Evolutionary conservation across 2,113 vertebrate species (phyloP), one percentile per base, ranked within the genome.

Genomic region (Hippocampus guttulatus): DNA sequence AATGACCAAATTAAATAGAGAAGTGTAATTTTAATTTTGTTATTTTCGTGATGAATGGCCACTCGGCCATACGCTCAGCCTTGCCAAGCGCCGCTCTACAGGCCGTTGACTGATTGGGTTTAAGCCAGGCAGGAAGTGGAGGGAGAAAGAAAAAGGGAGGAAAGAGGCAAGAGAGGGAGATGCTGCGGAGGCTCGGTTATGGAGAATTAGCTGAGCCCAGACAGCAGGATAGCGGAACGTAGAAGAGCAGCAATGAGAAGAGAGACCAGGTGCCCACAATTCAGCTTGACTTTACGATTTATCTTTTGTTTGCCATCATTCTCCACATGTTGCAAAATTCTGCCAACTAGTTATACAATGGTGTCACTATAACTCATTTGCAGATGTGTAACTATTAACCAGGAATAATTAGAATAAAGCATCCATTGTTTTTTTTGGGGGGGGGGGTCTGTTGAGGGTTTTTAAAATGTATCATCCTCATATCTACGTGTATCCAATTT

Each of bases 21-120:
- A 92, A 89, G 87, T 90, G 88, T 90, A 88, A 89, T 92, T 92
- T 90, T 88, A 87, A 88, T 92, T 90, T 89, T 87, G 90, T 90
- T 92, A 92, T 92, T 91, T 91, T 88, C 85, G 81, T 91, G 92
- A 91, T 91, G 88, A 91, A 91, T 91, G 82, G 82, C 86, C 82
- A 81, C 86, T 89, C 75, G 75, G 87, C 81, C 79, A 69, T 68
- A 85, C 41, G 69, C 80, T 73, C 81, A 54, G 41, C 69, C 82
- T 84, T 84, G 85, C 88, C 88, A 90, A 85, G 87, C 73, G 25
- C 67, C 75, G 87, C 85, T 89, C 87, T 86, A 74, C 84, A 64
- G 85, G 81, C 82, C 78, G 84, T 86, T 91, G 90, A 89, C 82
- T 90, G 90, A 91, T 91, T 91, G 89, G 86, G 87, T 91, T 87